Evolutionary conservation across 2,113 vertebrate genomes (phyloP), one percentile per base, ranked within the genome.

Genomic region (Lophochroa leadbeateri): DNA sequence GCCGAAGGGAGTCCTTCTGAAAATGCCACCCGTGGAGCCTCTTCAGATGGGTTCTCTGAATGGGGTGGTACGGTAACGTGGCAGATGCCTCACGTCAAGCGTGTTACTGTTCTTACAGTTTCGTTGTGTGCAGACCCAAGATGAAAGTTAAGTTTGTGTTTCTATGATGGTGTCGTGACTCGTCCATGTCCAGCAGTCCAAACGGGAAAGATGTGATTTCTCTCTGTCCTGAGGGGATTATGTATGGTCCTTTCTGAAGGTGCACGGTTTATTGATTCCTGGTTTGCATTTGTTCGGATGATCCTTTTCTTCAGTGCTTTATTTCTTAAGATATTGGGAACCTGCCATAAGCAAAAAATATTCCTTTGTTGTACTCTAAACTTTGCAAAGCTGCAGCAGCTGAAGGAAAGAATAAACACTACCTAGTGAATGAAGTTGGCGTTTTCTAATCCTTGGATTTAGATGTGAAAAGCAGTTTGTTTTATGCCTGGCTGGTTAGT

Each of bases 381-480:
- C 67, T 71, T 50, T 78, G 17, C 64, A 49, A 41, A 85, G 65
- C 53, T 91, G 70, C 65, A 82, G 39, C 61, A 39, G 23, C 43
- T 53, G 58, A 86, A 72, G 44, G 47, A 78, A 75, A 80, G 91
- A 91, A 71, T 86, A 67, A 92, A 79, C 5, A 6, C 55, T 52
- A 39, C 68, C 70, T 68, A 82, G 46, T 10, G n/a, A 76, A 58
- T 63, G 70, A 67, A 90, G 74, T 2, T 86, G 85, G 37, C 70
- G 33, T 90, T 91, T 96, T 87, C 92, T 83, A 41, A 39, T 88
- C 77, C 90, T 95, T 77, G 49, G 60, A n/a, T 77, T 68, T 25
- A 41, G 46, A 78, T 68, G n/a, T 53, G 65, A 74, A 82, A 85
- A 94, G 46, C 60, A 77, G 53, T 68, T 89, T 63, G 33, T 88